phyloP scores from a whole-genome alignment of 2,888 invertebrate species.

The Phyllotreta striolata region DNA sequence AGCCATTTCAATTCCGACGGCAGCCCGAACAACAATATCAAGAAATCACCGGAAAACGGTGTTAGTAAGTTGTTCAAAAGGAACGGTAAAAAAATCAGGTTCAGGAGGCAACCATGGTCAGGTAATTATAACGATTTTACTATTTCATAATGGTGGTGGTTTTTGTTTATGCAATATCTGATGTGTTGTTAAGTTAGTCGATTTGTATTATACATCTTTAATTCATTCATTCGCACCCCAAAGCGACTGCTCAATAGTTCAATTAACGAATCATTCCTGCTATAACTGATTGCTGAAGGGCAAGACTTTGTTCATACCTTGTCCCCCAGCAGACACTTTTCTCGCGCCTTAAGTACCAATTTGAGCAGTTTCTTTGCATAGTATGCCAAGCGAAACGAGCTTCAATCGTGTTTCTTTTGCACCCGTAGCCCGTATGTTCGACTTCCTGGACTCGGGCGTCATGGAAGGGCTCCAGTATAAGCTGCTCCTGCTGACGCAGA shows the following conservation, averaged over 20 bases:
- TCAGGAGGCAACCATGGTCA: slow-evolving; percentile 87
- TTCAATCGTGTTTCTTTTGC: neutral
- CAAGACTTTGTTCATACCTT: no score
- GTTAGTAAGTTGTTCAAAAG: slow-evolving; percentile 82
- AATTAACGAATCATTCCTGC: no score
- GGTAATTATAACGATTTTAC: slow-evolving; percentile 65
- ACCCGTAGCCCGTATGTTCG: slow-evolving; percentile 85
- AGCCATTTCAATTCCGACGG: slow-evolving; percentile 83
- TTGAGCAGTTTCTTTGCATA: no score
- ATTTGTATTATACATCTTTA: no score
- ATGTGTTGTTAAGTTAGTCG: slow-evolving; percentile 42
- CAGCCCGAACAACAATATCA: slow-evolving; percentile 66
- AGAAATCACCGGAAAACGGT: slow-evolving; percentile 77
- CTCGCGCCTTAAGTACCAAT: no score
- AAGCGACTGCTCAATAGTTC: no score
- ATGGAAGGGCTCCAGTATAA: slow-evolving; percentile 93
- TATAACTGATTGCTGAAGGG: no score
- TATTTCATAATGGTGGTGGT: neutral
- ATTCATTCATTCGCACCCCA: no score
- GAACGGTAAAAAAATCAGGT: slow-evolving; percentile 88
- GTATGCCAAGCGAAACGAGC: neutral
- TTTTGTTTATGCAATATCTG: neutral
- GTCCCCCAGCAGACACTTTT: no score
- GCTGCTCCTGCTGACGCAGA: slow-evolving; percentile 68
- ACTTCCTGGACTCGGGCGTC: slow-evolving; percentile 90